Percentiles rank a stretch among this genome's conserved stretches.
phyloP scores from a whole-genome alignment of 1,140 invertebrate genomes.

The Apis florea region DNA sequence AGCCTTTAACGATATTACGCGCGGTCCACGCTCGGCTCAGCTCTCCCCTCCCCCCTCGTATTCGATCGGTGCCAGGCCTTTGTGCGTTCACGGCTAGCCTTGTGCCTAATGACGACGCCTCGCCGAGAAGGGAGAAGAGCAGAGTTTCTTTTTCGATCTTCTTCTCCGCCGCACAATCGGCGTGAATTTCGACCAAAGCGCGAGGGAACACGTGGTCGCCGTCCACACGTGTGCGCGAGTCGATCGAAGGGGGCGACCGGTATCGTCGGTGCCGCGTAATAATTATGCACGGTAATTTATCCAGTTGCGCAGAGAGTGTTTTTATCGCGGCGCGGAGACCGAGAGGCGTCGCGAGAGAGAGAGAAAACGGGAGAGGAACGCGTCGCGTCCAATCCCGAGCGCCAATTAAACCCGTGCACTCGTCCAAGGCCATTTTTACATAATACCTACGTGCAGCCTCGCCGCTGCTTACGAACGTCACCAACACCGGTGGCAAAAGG shows the following conservation, averaged over 20 bases:
- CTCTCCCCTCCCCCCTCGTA: neutral
- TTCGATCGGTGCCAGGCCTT: slow-evolving; percentile 41
- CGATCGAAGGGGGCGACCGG: too few species aligned
- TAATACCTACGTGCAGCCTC: slow-evolving; percentile 33
- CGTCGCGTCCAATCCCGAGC: neutral
- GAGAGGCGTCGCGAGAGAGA: neutral
- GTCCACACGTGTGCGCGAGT: too few species aligned
- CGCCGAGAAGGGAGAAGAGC: slow-evolving; percentile 54
- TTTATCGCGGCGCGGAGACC: too few species aligned
- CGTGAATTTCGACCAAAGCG: too few species aligned
- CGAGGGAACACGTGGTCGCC: slow-evolving; percentile 7
- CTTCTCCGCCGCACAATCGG: neutral
- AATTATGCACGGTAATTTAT: too few species aligned
- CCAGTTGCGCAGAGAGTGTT: too few species aligned
- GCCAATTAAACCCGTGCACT: slow-evolving; percentile 53
- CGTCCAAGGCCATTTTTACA: slow-evolving; percentile 61
- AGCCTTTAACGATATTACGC: neutral
- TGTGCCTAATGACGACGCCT: slow-evolving; percentile 72
- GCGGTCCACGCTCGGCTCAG: neutral
- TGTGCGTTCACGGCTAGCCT: slow-evolving; percentile 69
- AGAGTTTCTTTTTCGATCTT: slow-evolving; percentile 57
- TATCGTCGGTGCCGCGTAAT: too few species aligned
- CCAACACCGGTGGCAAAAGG: slow-evolving; percentile 46
- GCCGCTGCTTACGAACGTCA: neutral
- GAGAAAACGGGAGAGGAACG: slow-evolving; percentile 3